Evolutionary conservation across 2,888 invertebrate genomes (phyloP), one percentile per base, ranked within the genome.

Genomic region (Andrena hattorfiana): DNA sequence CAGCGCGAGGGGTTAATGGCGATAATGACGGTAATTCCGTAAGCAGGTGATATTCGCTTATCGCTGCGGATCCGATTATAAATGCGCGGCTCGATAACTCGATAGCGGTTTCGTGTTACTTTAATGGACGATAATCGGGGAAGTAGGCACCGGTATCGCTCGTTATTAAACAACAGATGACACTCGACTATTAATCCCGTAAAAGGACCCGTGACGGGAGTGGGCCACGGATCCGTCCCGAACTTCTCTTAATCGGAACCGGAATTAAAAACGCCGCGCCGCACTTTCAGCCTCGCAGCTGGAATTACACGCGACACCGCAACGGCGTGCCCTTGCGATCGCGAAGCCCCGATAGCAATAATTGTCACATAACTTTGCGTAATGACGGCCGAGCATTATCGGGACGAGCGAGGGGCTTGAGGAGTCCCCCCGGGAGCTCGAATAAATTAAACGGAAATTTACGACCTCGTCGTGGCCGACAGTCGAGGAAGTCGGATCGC

Each of bases 61-160:
- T 82, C 81, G 64, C 42, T 20, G 23, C 66, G 74, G 72, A 80
- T 82, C 74, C 70, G 81, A 80, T 82, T 82, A 82, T 82, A 82
- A 82, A 82, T 82, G 81, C 74, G 69, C 32, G 56, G 69, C 80
- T 70, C 81, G 81, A 82, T 82, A 82, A 82, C 75, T 66, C 81
- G 81, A 82, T 82, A 82, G 81, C 81, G 67, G 80, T 82, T 82
- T 66, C 81, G 74, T 82, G 81, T 82, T 80, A 74, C 74, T 80
- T 82, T 82, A 82, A 82, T 82, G 81, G 81, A 75, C 74, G 81
- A 80, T 80, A 82, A 82, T 82, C 81, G 80, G 35, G 51, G 48
- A 70, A 60, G 60, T 51, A 35, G 56, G 59, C 32, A 75, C 56
- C 72, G 80, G 69, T 80, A 80, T 74, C 80, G 69, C 59, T 49